Percentiles rank a stretch among this genome's conserved stretches.
phyloP scores from a whole-genome alignment of 2,888 invertebrate genomes.

The Vannuccia rotundouncinata region DNA sequence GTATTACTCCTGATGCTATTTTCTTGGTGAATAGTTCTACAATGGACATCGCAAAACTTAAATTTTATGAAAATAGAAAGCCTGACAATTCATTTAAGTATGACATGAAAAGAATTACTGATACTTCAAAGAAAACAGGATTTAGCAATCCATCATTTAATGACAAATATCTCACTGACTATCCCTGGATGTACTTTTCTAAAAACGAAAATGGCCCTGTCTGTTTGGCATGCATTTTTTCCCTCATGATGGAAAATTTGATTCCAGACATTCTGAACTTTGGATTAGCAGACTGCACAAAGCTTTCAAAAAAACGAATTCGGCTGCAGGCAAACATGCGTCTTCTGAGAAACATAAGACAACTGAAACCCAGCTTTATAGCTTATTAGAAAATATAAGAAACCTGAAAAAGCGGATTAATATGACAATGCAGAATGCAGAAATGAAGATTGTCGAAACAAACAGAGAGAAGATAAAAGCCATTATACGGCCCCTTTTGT shows the following conservation, averaged over 20 bases:
- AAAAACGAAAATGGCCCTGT: background rate
- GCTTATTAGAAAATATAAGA: conserved; percentile 3
- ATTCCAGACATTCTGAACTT: background rate
- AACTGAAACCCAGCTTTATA: background rate
- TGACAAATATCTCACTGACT: background rate
- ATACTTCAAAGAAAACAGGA: background rate
- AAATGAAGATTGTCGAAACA: background rate
- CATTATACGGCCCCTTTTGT: background rate
- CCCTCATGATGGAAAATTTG: conserved; percentile 18
- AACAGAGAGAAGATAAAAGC: background rate
- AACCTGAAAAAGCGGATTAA: background rate
- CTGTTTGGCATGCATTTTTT: background rate
- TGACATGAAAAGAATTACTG: background rate
- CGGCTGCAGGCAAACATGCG: background rate
- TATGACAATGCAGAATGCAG: conserved; percentile 1
- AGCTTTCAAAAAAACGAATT: background rate
- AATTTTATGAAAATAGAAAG: background rate
- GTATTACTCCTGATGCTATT: background rate
- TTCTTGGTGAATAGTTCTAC: background rate
- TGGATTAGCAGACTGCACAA: background rate
- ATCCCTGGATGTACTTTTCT: conserved; percentile 15
- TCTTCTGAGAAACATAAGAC: background rate
- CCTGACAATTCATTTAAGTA: background rate
- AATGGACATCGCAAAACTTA: background rate
- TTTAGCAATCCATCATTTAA: conserved; percentile 1